Evolutionary conservation across 2,797 vertebrate species (phyloP).

Genomic region (Macropus fuliginosus): DNA sequence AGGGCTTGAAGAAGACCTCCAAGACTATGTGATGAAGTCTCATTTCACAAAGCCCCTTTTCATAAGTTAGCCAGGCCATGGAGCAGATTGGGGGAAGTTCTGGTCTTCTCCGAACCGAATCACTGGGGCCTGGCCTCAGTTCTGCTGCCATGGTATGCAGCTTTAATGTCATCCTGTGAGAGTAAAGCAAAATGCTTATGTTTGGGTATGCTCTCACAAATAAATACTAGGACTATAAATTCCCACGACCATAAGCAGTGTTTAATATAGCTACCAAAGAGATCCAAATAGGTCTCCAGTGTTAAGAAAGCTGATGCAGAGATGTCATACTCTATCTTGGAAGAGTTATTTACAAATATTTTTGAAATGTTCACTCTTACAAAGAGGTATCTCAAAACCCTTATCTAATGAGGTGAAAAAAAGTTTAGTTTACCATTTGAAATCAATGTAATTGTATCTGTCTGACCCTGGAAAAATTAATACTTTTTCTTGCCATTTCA

Average conservation of each 20-base stretch:
- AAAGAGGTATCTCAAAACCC: neutral
- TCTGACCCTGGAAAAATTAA: neutral
- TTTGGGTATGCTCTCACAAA: neutral
- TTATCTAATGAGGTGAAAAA: neutral
- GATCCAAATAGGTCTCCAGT: neutral
- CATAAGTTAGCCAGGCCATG: neutral
- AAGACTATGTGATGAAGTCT: neutral
- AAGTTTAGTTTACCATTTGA: neutral
- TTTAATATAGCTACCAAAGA: neutral
- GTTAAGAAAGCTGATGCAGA: neutral
- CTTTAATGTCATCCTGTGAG: neutral
- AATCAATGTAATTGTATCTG: neutral
- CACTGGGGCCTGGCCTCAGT: neutral
- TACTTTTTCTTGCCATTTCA: conserved; percentile 41
- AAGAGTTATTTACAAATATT: neutral
- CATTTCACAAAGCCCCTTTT: neutral
- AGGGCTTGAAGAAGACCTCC: neutral
- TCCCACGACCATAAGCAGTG: neutral
- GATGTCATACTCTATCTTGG: neutral
- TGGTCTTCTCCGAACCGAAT: neutral
- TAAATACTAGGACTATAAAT: neutral
- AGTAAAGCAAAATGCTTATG: neutral
- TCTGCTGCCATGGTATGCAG: neutral
- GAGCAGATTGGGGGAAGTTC: neutral
- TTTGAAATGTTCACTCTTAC: neutral